A percentile compares a stretch with the other conserved stretches of the same genome.
Evolutionary conservation across 2,113 vertebrate species (phyloP).

Genomic region (Cercocebus atys): DNA sequence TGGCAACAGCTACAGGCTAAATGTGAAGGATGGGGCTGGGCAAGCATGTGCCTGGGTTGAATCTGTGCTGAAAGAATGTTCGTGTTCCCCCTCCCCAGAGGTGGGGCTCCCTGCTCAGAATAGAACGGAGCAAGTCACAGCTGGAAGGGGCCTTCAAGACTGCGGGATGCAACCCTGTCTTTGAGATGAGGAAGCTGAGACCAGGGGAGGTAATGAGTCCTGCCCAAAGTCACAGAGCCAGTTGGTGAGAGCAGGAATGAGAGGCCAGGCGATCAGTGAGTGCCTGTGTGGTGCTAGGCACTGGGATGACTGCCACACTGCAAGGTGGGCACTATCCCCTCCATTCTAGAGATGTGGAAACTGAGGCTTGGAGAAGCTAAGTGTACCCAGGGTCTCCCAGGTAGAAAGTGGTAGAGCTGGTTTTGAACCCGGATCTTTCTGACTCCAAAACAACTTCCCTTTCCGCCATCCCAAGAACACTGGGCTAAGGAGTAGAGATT

Average conservation of each 20-base stretch:
- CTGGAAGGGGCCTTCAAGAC: constrained; percentile 64
- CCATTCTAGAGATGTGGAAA: neutral
- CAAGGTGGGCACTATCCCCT: neutral
- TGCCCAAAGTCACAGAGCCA: neutral
- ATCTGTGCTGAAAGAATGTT: constrained; percentile 70
- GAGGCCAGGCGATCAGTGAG: neutral
- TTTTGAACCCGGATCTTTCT: neutral
- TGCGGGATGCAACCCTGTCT: constrained; percentile 4
- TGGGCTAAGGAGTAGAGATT: neutral
- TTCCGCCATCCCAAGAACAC: neutral
- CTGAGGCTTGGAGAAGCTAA: neutral
- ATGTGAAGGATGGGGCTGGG: constrained; percentile 65
- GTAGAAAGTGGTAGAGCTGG: neutral
- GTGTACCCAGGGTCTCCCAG: neutral
- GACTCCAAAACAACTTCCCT: neutral
- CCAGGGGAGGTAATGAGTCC: neutral
- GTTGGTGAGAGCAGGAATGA: neutral
- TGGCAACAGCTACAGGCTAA: constrained; percentile 68
- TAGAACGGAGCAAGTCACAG: constrained; percentile 73
- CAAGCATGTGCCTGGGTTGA: constrained; percentile 67
- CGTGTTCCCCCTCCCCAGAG: constrained; percentile 53
- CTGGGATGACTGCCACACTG: neutral
- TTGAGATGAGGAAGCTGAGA: constrained; percentile 52
- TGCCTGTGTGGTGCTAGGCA: neutral
- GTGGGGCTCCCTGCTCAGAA: constrained; percentile 75